These are phyloP conservation scores for Cirrhinus mrigala DNA, from an alignment of 2,797 vertebrate genomes.

Conservation along the genomic window DNA sequence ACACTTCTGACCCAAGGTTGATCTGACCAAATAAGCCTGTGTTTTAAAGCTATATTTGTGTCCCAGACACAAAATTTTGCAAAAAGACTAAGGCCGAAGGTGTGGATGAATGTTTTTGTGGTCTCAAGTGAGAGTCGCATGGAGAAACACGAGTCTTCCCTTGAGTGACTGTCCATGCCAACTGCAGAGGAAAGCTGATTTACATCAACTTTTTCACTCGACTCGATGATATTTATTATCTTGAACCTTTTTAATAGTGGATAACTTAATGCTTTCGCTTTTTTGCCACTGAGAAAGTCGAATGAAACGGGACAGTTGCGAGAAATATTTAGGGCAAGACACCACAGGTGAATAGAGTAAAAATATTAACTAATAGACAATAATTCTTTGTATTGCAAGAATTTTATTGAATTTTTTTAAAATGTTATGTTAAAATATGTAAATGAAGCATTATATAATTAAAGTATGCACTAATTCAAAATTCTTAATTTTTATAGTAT, in stretches of 20 bases:
- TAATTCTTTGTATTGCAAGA: neutral
- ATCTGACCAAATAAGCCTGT: constrained; percentile 43
- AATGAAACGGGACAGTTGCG: constrained; percentile 61
- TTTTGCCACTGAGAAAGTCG: constrained; percentile 56
- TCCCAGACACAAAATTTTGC: constrained; percentile 64
- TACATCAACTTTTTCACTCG: constrained; percentile 71
- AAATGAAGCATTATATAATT: neutral
- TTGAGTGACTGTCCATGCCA: constrained; percentile 60
- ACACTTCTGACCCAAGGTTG: constrained; percentile 40
- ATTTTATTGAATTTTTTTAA: no score
- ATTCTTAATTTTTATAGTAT: neutral
- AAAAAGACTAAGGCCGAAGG: constrained; percentile 53
- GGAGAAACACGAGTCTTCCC: constrained; percentile 79
- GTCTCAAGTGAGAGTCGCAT: constrained; percentile 48
- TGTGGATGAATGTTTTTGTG: constrained; percentile 44
- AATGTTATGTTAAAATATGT: neutral
- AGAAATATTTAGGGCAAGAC: constrained; percentile 70
- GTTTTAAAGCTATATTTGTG: constrained; percentile 65
- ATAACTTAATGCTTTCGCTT: constrained; percentile 62
- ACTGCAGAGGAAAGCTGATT: constrained; percentile 41
- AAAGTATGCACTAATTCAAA: neutral
- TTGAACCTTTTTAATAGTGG: constrained; percentile 58
- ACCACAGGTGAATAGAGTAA: neutral
- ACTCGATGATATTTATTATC: constrained; percentile 52
- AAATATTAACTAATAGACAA: neutral